Conservation (phyloP, 2,888 invertebrate species). For the Ophion slaviceki region DNA sequence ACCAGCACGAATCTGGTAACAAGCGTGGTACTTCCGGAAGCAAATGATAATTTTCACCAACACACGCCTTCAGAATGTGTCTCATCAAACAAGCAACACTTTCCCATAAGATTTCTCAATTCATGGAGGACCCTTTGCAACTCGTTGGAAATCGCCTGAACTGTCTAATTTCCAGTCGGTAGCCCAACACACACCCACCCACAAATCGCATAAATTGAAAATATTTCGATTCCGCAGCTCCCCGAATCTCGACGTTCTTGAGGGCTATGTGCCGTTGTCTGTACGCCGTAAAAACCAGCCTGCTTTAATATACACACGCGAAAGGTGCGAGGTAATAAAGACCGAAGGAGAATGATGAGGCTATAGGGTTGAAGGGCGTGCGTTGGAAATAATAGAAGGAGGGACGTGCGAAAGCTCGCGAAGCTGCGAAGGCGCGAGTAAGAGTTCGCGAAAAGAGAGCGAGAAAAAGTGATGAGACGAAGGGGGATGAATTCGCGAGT, state of each 20-base stretch:
- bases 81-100: no score
- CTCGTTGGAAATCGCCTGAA: no score
- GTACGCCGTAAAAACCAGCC: conserved; percentile 4
- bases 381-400: conserved; percentile 39
- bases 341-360: conserved; percentile 23
- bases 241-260: neutral
- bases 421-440: neutral
- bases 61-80: no score
- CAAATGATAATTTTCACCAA: no score
- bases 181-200: no score
- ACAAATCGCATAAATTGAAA: neutral
- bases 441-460: conserved; percentile 29
- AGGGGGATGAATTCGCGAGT: conserved; percentile 28
- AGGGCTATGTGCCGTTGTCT: neutral
- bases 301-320: conserved; percentile 31
- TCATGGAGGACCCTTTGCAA: no score
- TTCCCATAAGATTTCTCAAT: no score
- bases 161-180: no score
- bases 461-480: conserved; percentile 12
- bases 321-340: conserved; percentile 51
- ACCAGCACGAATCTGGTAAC: no score
- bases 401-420: conserved; percentile 12
- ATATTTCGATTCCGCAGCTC: conserved; percentile 11
- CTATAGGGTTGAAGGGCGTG: conserved; percentile 31
- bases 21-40: no score